Conservation (phyloP, 2,888 invertebrate genomes). For the Proisotoma minuta region DNA sequence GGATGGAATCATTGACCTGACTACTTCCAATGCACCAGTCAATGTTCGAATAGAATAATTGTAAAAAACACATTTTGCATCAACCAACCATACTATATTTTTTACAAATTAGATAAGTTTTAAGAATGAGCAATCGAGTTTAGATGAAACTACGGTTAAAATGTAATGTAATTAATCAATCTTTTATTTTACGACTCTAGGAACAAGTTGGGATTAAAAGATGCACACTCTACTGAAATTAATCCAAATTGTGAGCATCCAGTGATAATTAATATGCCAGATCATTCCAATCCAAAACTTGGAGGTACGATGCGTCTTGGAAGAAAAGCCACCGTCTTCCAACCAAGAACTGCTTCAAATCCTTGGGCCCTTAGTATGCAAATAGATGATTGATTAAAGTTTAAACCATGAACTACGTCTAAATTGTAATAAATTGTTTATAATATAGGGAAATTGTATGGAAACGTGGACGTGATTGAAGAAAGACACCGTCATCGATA, state of each 20-base stretch:
- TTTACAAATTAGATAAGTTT: too few relatives aligned
- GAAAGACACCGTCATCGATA: slow-evolving; percentile 96
- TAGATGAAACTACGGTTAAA: too few relatives aligned
- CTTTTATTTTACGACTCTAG: slow-evolving; percentile 54
- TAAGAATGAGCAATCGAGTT: too few relatives aligned
- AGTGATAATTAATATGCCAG: slow-evolving; percentile 97
- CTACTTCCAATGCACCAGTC: background rate
- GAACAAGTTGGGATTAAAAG: slow-evolving; percentile 69
- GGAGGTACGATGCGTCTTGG: slow-evolving; percentile 99
- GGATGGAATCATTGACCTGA: background rate
- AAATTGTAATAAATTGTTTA: background rate
- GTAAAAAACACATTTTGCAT: too few relatives aligned
- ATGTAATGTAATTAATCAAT: background rate
- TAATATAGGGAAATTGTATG: slow-evolving; percentile 67
- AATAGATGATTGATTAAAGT: background rate
- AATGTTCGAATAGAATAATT: too few relatives aligned
- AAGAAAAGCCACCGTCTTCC: slow-evolving; percentile 78
- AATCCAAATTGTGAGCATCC: slow-evolving; percentile 67
- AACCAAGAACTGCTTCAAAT: background rate
- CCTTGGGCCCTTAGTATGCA: background rate
- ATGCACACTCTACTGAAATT: slow-evolving; percentile 84
- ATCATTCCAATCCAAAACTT: slow-evolving; percentile 85
- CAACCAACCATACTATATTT: too few relatives aligned
- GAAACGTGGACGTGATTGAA: slow-evolving; percentile 70
- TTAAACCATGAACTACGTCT: background rate